Evolutionary conservation across 2,888 invertebrate species (phyloP).

Genomic region (Epirrhoe tristata): DNA sequence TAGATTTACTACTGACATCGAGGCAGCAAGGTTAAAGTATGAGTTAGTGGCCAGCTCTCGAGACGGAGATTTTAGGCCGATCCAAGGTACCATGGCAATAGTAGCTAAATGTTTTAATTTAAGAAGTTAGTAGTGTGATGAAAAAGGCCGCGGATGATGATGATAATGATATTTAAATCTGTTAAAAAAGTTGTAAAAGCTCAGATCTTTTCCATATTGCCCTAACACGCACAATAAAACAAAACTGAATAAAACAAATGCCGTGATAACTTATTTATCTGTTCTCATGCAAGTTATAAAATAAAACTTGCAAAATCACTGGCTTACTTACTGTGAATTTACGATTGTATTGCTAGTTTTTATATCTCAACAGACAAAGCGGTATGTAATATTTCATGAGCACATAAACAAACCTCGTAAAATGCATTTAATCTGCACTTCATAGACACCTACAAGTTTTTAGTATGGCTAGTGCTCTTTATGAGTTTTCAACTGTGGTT

Average conservation of each 20-base stretch:
- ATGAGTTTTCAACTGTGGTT: too few relatives aligned
- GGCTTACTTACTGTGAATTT: slow-evolving; percentile 8
- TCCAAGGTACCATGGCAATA: too few relatives aligned
- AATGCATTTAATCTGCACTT: slow-evolving; percentile 22
- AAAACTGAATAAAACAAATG: background rate
- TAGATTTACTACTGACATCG: too few relatives aligned
- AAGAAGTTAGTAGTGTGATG: too few relatives aligned
- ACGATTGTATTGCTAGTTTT: slow-evolving; percentile 15
- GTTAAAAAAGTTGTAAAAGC: background rate
- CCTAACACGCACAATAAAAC: background rate
- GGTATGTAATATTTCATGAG: slow-evolving; percentile 22
- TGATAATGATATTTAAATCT: too few relatives aligned
- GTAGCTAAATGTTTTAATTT: too few relatives aligned
- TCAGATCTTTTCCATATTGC: background rate
- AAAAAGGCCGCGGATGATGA: too few relatives aligned
- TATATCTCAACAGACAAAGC: slow-evolving; percentile 13
- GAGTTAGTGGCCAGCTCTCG: too few relatives aligned
- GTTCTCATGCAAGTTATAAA: background rate
- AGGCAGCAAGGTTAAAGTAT: too few relatives aligned
- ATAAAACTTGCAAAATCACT: slow-evolving; percentile 5
- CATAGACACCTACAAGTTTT: background rate
- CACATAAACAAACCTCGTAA: slow-evolving; percentile 17
- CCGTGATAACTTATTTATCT: background rate
- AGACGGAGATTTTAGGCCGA: too few relatives aligned
- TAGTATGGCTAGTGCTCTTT: too few relatives aligned